Conservation (phyloP, 2,888 invertebrate species). For the Nephrotoma appendiculata region DNA sequence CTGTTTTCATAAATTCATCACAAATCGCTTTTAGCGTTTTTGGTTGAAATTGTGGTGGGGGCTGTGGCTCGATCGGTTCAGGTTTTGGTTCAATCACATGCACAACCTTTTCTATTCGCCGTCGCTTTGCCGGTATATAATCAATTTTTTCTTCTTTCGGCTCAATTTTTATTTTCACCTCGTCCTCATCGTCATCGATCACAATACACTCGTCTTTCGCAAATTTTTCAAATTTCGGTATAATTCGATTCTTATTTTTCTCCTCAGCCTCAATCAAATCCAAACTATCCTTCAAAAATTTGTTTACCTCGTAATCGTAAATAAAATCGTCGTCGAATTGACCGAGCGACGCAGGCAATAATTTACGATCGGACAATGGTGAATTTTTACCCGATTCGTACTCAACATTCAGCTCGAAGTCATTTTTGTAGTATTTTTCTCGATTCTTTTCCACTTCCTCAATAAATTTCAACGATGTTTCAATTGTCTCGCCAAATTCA, state of each 20-base stretch:
- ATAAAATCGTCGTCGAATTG: background rate
- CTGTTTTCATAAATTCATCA: constrained; percentile 8
- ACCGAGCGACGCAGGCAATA: background rate
- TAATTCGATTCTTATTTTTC: background rate
- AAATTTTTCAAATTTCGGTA: background rate
- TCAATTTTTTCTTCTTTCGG: background rate
- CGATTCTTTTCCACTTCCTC: constrained; percentile 10
- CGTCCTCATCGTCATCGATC: background rate
- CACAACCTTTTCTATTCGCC: background rate
- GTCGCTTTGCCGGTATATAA: background rate
- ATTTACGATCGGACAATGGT: background rate
- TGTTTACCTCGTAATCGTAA: background rate
- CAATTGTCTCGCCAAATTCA: constrained; percentile 3
- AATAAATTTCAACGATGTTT: constrained; percentile 9
- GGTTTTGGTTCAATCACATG: background rate
- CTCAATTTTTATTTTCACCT: background rate
- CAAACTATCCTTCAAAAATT: background rate
- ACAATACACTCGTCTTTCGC: background rate
- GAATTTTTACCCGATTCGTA: background rate
- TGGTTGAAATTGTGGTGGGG: background rate
- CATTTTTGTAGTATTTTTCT: constrained; percentile 10
- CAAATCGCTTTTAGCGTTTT: constrained; percentile 6
- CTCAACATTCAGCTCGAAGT: constrained; percentile 10
- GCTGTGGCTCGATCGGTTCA: background rate
- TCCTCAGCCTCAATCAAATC: background rate